Percentiles rank a stretch among this genome's conserved stretches.
Conservation (phyloP, 2,797 vertebrate genomes). For the Sebastiscus albofasciatus region DNA sequence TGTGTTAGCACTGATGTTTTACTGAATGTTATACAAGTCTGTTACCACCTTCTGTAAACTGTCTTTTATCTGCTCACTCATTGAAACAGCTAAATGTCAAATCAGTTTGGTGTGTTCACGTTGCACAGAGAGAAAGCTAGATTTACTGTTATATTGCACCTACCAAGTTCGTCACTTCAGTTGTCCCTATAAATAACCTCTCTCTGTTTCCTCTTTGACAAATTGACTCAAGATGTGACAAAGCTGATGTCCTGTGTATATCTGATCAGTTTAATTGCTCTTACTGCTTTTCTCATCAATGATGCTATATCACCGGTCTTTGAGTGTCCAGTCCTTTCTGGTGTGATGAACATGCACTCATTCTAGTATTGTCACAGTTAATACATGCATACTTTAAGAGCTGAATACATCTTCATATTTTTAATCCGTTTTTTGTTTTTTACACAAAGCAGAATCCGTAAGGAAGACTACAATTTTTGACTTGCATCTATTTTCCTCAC, state of each 20-base stretch:
- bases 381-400: constrained; percentile 19
- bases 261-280: constrained; percentile 52
- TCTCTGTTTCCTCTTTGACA: constrained; percentile 20
- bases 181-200: constrained; percentile 51
- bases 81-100: constrained; percentile 7
- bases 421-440: not conserved
- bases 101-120: constrained; percentile 27
- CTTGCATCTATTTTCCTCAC: not conserved
- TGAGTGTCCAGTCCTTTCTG: constrained; percentile 77
- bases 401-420: not conserved
- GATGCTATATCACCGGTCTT: constrained; percentile 71
- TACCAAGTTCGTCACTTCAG: constrained; percentile 10
- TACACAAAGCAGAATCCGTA: not conserved
- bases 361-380: constrained; percentile 26
- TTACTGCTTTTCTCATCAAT: constrained; percentile 72
- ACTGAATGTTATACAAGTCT: constrained; percentile 39
- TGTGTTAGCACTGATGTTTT: constrained; percentile 31
- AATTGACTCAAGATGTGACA: constrained; percentile 55
- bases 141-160: constrained; percentile 13
- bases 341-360: constrained; percentile 70
- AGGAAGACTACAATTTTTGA: not conserved
- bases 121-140: not conserved
- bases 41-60: constrained; percentile 48
- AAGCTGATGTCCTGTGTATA: constrained; percentile 63
- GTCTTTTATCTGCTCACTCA: constrained; percentile 2